Percentiles rank a stretch among this genome's conserved stretches.
These are phyloP conservation scores for Coecobrya sp. DNA, from an alignment of 2,888 invertebrate genomes.

Conservation along the genomic window DNA sequence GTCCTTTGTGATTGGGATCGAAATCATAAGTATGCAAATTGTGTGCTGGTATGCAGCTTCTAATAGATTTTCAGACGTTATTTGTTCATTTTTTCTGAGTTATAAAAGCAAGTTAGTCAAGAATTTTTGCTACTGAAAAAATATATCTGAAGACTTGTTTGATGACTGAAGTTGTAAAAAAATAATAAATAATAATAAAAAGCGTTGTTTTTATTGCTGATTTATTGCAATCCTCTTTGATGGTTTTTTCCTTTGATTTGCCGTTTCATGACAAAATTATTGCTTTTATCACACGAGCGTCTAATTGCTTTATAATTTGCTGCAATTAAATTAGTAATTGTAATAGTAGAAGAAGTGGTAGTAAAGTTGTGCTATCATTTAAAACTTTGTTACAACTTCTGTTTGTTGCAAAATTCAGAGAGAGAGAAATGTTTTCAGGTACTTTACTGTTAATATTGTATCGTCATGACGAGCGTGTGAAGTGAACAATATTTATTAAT, in stretches of 20 bases:
- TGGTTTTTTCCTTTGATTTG: constrained; percentile 7
- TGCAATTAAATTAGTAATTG: constrained; percentile 18
- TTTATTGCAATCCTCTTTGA: constrained; percentile 1
- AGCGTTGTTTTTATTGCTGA: constrained; percentile 8
- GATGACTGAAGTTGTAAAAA: background rate
- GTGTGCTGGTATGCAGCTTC: background rate
- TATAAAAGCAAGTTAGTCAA: background rate
- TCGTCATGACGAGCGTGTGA: constrained; percentile 53
- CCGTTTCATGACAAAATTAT: constrained; percentile 34
- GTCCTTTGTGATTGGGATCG: background rate
- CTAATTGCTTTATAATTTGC: constrained; percentile 52
- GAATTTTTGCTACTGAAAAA: background rate
- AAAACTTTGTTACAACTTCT: background rate
- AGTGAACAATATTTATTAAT: constrained; percentile 20
- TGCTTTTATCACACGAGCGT: constrained; percentile 57
- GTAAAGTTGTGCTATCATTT: background rate
- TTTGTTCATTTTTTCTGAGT: background rate
- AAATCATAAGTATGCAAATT: constrained; percentile 14
- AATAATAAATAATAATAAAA: background rate
- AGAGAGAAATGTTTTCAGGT: constrained; percentile 21
- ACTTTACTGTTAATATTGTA: background rate
- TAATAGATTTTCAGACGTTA: background rate
- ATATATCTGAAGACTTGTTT: background rate
- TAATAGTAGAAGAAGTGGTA: background rate
- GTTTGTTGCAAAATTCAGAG: background rate